Base-by-base conservation (phyloP, 2,113 vertebrate genomes). In the Myiagra hebetior region DNA sequence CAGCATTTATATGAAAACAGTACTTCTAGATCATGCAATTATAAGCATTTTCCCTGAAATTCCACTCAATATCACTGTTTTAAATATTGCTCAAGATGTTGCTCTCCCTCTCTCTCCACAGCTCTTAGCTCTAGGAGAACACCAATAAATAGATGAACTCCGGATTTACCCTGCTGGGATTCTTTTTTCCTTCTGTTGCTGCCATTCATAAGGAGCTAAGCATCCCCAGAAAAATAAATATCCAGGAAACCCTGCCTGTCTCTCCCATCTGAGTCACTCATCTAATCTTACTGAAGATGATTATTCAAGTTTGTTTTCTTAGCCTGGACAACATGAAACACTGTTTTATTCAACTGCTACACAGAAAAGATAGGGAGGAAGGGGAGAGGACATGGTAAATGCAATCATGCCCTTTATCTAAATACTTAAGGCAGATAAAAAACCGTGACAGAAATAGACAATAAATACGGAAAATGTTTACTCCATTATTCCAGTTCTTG, bases 401-500 rank as follows among this genome's bases (percentile, higher is more conserved):
- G 62, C 47, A 95, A 85, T 56, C 69, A 83, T 19, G 78, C 39
- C 93, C 95, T 94, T 85, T 33, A 50, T 74, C 75, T 96, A 93
- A 94, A 78, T 62, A 92, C 21, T 78, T 89, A 93, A 96, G 77
- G 92, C 91, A 94, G 79, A 96, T 79, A 84, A 93, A 89, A 89
- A 73, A 85, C 65, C 12, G 6, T 75, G 70, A 95, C 1, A 2
- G 42, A 91, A 96, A 97, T 26, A 91, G 85, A 95, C 80, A 84
- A 97, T 85, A 91, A 97, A 97, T 64, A 97, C 33, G 82, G 81
- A 95, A 98, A 97, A 96, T 15, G 96, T 96, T 97, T 98, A 97
- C 97, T 98, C 97, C 91, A 35, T 95, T 98, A 98, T 93, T 99
- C 99, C 98, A 99, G 97, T 94, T 98, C 98, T 98, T 98, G 99